Evolutionary conservation across 2,797 vertebrate species (phyloP).

Genomic region (Uromys caudimaculatus): DNA sequence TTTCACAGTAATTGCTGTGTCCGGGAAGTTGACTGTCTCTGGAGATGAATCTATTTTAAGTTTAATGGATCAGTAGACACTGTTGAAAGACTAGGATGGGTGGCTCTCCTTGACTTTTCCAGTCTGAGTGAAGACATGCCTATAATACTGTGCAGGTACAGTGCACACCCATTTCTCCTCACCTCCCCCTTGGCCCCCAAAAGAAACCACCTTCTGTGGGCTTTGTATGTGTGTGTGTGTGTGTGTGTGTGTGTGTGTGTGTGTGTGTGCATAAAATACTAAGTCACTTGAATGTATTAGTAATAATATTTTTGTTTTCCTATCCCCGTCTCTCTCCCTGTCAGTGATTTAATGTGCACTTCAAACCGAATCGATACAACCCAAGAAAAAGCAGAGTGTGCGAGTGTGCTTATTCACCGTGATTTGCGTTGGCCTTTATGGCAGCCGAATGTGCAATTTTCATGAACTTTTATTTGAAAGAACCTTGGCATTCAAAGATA

Average conservation of each 20-base stretch:
- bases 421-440: background rate
- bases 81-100: conserved; percentile 84
- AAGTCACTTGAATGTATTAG: background rate
- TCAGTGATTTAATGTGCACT: conserved; percentile 4
- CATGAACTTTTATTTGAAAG: conserved; percentile 55
- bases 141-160: background rate
- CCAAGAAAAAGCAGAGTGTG: background rate
- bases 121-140: conserved; percentile 76
- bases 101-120: conserved; percentile 83
- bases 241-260: background rate
- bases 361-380: background rate
- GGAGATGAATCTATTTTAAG: conserved; percentile 89
- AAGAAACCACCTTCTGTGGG: background rate
- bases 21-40: conserved; percentile 86
- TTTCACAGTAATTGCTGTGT: conserved; percentile 88
- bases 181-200: background rate
- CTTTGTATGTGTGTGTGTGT: background rate
- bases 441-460: conserved; percentile 30
- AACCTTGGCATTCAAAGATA: conserved; percentile 38
- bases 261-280: background rate
- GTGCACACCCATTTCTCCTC: rapidly evolving
- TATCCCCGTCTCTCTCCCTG: background rate
- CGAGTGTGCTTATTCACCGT: background rate
- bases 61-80: conserved; percentile 86
- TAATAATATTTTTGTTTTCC: conserved; percentile 1